These are phyloP conservation scores for Elymnias hypermnestra DNA, from an alignment of 1,140 invertebrate species.

Conservation along the genomic window DNA sequence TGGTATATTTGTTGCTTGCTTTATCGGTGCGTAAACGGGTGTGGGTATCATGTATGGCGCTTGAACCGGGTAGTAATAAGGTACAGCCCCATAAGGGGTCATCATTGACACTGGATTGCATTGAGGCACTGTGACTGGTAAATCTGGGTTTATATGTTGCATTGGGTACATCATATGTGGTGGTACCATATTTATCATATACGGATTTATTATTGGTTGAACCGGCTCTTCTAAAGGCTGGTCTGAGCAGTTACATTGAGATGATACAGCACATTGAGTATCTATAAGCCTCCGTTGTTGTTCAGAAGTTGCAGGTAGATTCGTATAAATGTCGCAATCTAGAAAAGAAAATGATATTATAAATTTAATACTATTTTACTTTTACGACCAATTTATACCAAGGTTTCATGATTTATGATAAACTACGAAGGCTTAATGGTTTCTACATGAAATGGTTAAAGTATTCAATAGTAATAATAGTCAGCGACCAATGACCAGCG, in stretches of 20 bases:
- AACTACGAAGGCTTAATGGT: too few species aligned
- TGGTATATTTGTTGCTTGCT: conserved; percentile 61
- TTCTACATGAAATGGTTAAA: too few species aligned
- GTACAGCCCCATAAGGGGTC: conserved; percentile 48
- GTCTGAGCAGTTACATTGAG: conserved; percentile 32
- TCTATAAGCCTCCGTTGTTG: conserved; percentile 30
- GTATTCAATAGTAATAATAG: too few species aligned
- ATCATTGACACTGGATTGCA: conserved; percentile 46
- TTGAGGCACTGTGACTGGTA: conserved; percentile 39
- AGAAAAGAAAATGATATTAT: conserved; percentile 21
- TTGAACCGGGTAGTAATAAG: conserved; percentile 65
- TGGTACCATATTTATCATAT: conserved; percentile 37
- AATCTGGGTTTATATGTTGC: conserved; percentile 36
- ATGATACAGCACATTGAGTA: conserved; percentile 19
- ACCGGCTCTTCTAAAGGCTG: conserved; percentile 32
- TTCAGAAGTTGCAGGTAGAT: conserved; percentile 44
- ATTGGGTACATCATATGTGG: conserved; percentile 46
- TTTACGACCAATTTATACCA: too few species aligned
- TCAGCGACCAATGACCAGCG: too few species aligned
- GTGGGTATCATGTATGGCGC: conserved; percentile 68
- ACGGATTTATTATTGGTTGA: conserved; percentile 35
- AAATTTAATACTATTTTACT: neutral
- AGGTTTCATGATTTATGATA: too few species aligned
- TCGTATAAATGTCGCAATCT: conserved; percentile 61
- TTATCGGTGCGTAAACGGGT: conserved; percentile 61